A percentile compares a stretch with the other conserved stretches of the same genome.
These are phyloP conservation scores for Priocnemis perturbator DNA, from an alignment of 2,888 invertebrate genomes.

Conservation along the genomic window DNA sequence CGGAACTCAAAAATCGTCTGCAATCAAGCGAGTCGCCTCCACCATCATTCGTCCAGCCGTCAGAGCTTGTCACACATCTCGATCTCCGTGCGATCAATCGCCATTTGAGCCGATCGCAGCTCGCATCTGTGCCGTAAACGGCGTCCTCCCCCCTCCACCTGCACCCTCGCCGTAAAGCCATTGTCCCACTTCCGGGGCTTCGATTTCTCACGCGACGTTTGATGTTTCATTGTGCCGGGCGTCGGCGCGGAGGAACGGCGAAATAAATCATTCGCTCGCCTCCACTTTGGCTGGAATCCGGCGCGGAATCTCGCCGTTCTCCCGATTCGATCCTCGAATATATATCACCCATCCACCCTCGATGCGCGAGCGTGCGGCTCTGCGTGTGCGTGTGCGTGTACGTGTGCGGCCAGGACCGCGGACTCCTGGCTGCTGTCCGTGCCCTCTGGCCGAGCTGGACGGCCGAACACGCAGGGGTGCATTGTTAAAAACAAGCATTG, in stretches of 20 bases:
- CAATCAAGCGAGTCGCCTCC: too few species aligned
- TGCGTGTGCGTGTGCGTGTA: not conserved
- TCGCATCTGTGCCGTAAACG: not conserved
- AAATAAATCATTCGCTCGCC: constrained; percentile 49
- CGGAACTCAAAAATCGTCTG: too few species aligned
- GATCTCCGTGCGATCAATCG: too few species aligned
- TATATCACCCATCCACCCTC: constrained; percentile 21
- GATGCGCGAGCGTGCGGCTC: not conserved
- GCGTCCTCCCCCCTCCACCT: not conserved
- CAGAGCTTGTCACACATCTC: too few species aligned
- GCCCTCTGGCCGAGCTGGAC: too few species aligned
- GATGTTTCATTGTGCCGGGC: constrained; percentile 43
- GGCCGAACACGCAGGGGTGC: too few species aligned
- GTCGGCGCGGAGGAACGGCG: constrained; percentile 33
- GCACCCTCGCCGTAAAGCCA: constrained; percentile 32
- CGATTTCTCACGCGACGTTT: constrained; percentile 51
- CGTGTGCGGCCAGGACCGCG: not conserved
- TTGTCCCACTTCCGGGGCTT: constrained; percentile 52
- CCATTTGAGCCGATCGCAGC: too few species aligned
- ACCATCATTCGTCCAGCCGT: too few species aligned
- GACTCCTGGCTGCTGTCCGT: not conserved
- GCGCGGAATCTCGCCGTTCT: constrained; percentile 35
- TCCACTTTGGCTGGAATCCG: constrained; percentile 45
- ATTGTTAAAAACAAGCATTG: too few species aligned
- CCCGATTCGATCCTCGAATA: constrained; percentile 41